Evolutionary conservation across 2,113 vertebrate species (phyloP).

Genomic region (Hydrolagus affinis): DNA sequence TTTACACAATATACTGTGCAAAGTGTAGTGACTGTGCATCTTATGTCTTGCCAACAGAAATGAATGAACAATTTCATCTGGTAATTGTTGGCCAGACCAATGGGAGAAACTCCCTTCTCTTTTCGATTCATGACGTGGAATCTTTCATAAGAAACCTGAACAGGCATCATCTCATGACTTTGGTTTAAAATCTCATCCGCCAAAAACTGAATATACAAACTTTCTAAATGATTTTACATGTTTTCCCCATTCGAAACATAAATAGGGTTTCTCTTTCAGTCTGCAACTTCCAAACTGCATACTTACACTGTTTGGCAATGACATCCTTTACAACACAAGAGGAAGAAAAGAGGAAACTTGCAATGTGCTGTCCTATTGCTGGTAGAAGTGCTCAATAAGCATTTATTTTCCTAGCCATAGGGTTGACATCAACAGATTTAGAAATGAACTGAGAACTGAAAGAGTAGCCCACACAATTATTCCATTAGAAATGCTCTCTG

Average conservation of each 20-base stretch:
- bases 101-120: too few relatives aligned
- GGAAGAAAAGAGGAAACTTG: not conserved
- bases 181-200: too few relatives aligned
- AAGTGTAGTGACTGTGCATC: too few relatives aligned
- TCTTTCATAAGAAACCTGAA: too few relatives aligned
- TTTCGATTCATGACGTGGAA: too few relatives aligned
- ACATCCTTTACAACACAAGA: not conserved
- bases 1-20: too few relatives aligned
- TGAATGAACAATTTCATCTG: too few relatives aligned
- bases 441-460: constrained; percentile 25
- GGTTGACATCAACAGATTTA: not conserved
- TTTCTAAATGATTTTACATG: not conserved
- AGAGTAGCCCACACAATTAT: not conserved
- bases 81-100: too few relatives aligned
- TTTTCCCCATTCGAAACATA: not conserved
- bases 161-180: too few relatives aligned
- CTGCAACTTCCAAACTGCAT: not conserved
- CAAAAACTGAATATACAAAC: too few relatives aligned
- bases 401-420: not conserved
- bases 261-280: not conserved
- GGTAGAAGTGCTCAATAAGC: not conserved
- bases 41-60: too few relatives aligned
- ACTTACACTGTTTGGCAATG: too few relatives aligned
- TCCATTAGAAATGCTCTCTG: not conserved
- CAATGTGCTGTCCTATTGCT: not conserved